Percentiles rank a stretch among this genome's conserved stretches.
Conservation (phyloP, 2,888 invertebrate species). For the Caenorhabditis zanzibari region DNA sequence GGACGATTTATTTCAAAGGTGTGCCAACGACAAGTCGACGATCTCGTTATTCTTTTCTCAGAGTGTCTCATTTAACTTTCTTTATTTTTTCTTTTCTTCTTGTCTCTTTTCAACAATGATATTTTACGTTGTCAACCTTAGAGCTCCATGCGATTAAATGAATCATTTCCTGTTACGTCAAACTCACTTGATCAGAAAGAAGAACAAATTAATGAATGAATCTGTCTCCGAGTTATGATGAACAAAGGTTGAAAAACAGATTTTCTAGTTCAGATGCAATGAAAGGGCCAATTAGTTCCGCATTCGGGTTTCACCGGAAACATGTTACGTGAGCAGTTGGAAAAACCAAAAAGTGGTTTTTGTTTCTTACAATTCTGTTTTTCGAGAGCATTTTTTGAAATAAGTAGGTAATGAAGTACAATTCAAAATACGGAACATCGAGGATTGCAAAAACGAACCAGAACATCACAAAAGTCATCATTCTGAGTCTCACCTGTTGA, state of each 20-base stretch:
- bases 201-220: neutral
- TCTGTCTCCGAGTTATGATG: constrained; percentile 2
- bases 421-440: too few relatives aligned
- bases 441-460: too few relatives aligned
- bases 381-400: too few relatives aligned
- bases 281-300: constrained; percentile 15
- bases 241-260: constrained; percentile 50
- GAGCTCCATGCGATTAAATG: constrained; percentile 64
- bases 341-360: constrained; percentile 5
- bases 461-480: too few relatives aligned
- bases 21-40: constrained; percentile 52
- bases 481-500: too few relatives aligned
- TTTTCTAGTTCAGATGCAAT: constrained; percentile 2
- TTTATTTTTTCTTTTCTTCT: constrained; percentile 8
- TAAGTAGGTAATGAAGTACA: too few relatives aligned
- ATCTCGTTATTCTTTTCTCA: constrained; percentile 53
- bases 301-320: neutral
- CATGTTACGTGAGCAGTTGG: neutral
- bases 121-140: constrained; percentile 62
- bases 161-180: constrained; percentile 62
- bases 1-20: constrained; percentile 43
- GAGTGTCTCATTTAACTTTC: constrained; percentile 30
- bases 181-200: constrained; percentile 17
- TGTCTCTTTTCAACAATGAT: constrained; percentile 60
- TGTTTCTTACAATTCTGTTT: neutral